Evolutionary conservation across 2,888 invertebrate species (phyloP).

Genomic region (Oeneis ivallda): DNA sequence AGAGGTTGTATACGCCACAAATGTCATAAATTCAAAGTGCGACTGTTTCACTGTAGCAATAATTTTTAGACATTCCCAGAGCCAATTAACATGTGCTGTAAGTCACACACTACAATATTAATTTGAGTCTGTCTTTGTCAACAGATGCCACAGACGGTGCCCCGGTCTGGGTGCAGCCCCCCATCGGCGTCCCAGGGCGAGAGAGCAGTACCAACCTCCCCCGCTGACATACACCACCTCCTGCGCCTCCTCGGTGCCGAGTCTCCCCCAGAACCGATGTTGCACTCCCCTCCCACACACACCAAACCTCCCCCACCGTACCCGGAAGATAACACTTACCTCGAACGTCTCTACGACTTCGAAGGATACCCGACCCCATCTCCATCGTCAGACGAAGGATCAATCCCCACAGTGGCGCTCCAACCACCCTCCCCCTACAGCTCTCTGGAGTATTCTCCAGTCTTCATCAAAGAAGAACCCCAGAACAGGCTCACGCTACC

Average conservation of each 20-base stretch:
- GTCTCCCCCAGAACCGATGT: constrained; percentile 75
- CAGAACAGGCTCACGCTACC: constrained; percentile 74
- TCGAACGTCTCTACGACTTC: constrained; percentile 76
- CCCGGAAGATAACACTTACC: constrained; percentile 62
- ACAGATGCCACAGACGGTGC: constrained; percentile 93
- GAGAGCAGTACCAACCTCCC: constrained; percentile 80
- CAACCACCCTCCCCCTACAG: constrained; percentile 82
- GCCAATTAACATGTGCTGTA: no score
- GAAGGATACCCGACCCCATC: constrained; percentile 76
- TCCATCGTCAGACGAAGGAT: constrained; percentile 79
- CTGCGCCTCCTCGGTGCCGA: constrained; percentile 75
- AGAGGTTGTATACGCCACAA: no score
- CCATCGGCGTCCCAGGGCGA: constrained; percentile 88
- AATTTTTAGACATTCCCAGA: no score
- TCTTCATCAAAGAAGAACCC: constrained; percentile 79
- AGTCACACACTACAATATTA: not conserved
- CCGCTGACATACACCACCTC: constrained; percentile 75
- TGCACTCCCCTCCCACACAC: constrained; percentile 72
- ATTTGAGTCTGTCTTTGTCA: constrained; percentile 48
- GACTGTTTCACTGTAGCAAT: no score
- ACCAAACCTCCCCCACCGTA: constrained; percentile 74
- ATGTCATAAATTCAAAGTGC: no score
- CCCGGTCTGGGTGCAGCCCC: constrained; percentile 88
- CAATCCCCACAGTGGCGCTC: constrained; percentile 79
- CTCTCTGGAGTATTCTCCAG: constrained; percentile 66